Percentiles rank a stretch among this genome's conserved stretches.
Evolutionary conservation across 2,888 invertebrate species (phyloP).

Genomic region (Argyra leucocephala): DNA sequence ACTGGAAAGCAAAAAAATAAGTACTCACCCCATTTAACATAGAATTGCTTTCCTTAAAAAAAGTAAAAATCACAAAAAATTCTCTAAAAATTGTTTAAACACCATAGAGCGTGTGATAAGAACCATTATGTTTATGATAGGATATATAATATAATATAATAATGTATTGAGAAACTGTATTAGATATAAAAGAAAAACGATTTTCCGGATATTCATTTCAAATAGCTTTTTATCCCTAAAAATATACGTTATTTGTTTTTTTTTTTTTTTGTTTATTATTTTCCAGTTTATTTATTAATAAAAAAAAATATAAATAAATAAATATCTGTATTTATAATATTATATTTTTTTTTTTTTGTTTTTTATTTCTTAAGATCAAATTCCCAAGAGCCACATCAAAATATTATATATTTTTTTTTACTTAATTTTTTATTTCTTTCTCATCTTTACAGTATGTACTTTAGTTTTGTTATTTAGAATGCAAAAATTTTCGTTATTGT

Average conservation of each 20-base stretch:
- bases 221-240: constrained; percentile 11
- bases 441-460: too few relatives aligned
- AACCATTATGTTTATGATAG: neutral
- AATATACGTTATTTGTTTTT: neutral
- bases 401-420: neutral
- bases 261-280: too few relatives aligned
- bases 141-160: neutral
- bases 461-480: too few relatives aligned
- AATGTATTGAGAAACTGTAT: neutral
- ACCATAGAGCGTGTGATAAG: constrained; percentile 3
- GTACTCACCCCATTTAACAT: neutral
- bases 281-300: constrained; percentile 3
- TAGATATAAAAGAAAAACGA: constrained; percentile 5
- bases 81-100: neutral
- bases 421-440: too few relatives aligned
- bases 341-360: neutral
- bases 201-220: constrained; percentile 11
- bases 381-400: neutral
- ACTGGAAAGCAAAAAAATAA: neutral
- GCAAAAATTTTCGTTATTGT: too few relatives aligned
- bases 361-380: neutral
- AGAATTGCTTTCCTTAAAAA: neutral
- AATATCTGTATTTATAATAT: constrained; percentile 3
- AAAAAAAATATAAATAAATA: neutral
- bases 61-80: neutral